Conservation (phyloP, 2,797 vertebrate genomes). For the Sciaenops ocellatus region DNA sequence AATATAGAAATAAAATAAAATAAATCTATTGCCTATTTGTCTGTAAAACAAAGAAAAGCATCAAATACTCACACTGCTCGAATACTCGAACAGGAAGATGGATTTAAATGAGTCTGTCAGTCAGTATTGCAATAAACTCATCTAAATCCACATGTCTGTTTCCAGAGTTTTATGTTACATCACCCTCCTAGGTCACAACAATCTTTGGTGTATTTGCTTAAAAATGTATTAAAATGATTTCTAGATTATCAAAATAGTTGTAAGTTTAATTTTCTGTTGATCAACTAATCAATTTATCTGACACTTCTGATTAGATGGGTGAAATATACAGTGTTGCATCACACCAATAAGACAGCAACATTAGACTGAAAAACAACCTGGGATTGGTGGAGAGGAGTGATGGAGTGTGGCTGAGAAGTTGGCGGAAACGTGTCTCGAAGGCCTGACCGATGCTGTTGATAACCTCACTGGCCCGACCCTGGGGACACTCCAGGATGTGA, state of each 20-base stretch:
- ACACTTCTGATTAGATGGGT: neutral
- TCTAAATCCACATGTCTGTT: no score
- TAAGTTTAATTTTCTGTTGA: no score
- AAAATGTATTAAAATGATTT: no score
- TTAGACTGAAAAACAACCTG: slow-evolving; percentile 83
- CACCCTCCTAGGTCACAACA: no score
- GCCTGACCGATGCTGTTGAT: slow-evolving; percentile 94
- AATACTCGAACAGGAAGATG: neutral
- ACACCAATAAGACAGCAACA: neutral
- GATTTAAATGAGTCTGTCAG: no score
- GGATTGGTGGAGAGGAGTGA: slow-evolving; percentile 79
- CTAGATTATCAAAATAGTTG: no score
- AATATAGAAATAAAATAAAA: no score
- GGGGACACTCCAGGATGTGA: slow-evolving; percentile 93
- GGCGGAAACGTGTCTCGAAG: slow-evolving; percentile 93
- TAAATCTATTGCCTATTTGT: no score
- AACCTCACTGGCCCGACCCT: slow-evolving; percentile 88
- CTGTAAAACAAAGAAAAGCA: neutral
- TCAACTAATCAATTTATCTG: no score
- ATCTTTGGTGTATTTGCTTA: no score
- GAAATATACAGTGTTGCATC: neutral
- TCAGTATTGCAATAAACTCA: no score
- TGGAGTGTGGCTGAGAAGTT: slow-evolving; percentile 90
- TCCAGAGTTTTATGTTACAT: no score
- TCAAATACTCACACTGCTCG: neutral